Evolutionary conservation across 2,113 vertebrate species (phyloP), one percentile per base, ranked within the genome.

Genomic region (Loxodonta africana): DNA sequence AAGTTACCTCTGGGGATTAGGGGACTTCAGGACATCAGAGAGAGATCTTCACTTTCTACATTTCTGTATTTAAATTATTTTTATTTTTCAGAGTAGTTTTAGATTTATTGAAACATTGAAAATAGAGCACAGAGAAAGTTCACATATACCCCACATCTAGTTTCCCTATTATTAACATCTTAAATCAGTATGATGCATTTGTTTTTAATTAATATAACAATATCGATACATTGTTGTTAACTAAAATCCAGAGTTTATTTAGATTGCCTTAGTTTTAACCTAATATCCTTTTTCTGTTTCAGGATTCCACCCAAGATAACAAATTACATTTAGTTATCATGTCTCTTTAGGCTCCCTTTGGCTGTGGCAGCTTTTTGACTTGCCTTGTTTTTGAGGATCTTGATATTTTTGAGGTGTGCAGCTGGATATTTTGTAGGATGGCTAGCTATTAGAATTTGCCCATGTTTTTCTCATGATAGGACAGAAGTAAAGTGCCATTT

Each of bases 31-130:
- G 65, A 90, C 28, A 87, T 37, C 82, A 87, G 67, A 85, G 28
- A 80, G 74, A 60, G 6, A 44, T 33, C 8, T 89, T 89, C 21
- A 53, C 26, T 93, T 81, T 85, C 44, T 85, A 48, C 28, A 63
- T n/a, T 7, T 90, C 57, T 63, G 73, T 73, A 37, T 60, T 83
- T 83, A 69, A 21, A 17, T 28, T 53, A 30, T 82, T 86, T 87
- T 74, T 78, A 57, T 57, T 57, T 57, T 57, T 57, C 11, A 57
- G 53, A 15, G 53, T 57, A 57, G 53, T 12, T 57, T 57, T 73
- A 85, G 74, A 78, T 17, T 90, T 85, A 84, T 25, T 74, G 53
- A 82, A 86, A 74, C 82, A 86, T 67, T 44, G n/a, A 74, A 37
- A 37, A 37, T 37, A 37, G 28, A 82, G 17, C 33, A 48, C n/a